Evolutionary conservation across 2,797 vertebrate species (phyloP).

Genomic region (Lerista edwardsae): DNA sequence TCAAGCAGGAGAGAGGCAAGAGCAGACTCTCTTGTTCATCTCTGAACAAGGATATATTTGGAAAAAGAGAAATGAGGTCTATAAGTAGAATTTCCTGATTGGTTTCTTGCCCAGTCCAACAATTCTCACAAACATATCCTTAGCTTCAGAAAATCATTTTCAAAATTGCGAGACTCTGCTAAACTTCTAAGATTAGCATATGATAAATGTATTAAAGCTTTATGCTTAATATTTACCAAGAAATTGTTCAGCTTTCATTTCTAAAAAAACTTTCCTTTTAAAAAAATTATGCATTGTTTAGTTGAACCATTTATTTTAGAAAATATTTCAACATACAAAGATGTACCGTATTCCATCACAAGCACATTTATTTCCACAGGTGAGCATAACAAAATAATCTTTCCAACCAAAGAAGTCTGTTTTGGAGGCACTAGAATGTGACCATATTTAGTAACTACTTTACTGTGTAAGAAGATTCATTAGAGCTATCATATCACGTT

Average conservation of each 20-base stretch:
- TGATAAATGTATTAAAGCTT: background rate
- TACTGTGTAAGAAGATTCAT: background rate
- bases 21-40: too few relatives aligned
- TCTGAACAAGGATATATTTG: background rate
- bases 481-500: constrained; percentile 30
- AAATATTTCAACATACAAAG: background rate
- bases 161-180: background rate
- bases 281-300: background rate
- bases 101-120: background rate
- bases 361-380: background rate
- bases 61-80: background rate
- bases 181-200: background rate
- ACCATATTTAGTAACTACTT: constrained; percentile 14
- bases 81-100: background rate
- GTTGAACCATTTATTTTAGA: background rate
- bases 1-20: too few relatives aligned
- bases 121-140: background rate
- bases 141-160: background rate
- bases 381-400: background rate
- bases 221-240: background rate
- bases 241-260: background rate
- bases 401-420: background rate
- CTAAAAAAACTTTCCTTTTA: background rate
- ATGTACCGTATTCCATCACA: background rate
- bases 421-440: background rate